phyloP scores from a whole-genome alignment of 2,888 invertebrate species.

The Cephus nigrinus region DNA sequence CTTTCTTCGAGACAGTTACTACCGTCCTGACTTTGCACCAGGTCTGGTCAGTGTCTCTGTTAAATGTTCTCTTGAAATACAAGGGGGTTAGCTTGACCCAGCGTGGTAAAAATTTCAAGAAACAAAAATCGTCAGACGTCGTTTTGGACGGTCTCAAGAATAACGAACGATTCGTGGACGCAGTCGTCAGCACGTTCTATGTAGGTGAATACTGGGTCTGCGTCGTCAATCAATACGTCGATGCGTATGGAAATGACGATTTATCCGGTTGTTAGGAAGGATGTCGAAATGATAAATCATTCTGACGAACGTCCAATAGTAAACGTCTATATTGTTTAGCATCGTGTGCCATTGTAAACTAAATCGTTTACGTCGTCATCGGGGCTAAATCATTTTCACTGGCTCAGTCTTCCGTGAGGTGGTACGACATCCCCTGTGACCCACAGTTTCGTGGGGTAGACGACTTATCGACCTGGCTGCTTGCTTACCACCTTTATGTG shows the following conservation, averaged over 20 bases:
- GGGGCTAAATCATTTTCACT: not conserved
- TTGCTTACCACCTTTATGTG: slow-evolving; percentile 36
- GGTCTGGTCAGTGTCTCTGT: not conserved
- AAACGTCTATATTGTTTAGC: slow-evolving; percentile 1
- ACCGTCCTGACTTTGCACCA: not conserved
- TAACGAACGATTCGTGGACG: not conserved
- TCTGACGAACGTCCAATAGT: not conserved
- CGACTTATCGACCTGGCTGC: slow-evolving; percentile 59
- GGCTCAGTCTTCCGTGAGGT: not conserved
- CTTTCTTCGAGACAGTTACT: not conserved
- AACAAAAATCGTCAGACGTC: not conserved
- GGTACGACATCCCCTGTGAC: not conserved
- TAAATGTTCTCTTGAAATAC: not conserved
- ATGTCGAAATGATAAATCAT: not conserved
- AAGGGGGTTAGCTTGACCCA: not conserved
- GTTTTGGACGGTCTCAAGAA: not conserved
- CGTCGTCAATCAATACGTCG: not conserved
- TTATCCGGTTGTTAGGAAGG: not conserved
- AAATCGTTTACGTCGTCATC: not conserved
- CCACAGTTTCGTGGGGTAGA: slow-evolving; percentile 39
- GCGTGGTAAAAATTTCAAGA: not conserved
- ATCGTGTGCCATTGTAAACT: not conserved
- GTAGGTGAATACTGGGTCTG: not conserved
- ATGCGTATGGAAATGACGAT: not conserved
- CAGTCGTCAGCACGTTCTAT: not conserved